Conservation (phyloP, 2,113 vertebrate species). For the Lagopus muta region DNA sequence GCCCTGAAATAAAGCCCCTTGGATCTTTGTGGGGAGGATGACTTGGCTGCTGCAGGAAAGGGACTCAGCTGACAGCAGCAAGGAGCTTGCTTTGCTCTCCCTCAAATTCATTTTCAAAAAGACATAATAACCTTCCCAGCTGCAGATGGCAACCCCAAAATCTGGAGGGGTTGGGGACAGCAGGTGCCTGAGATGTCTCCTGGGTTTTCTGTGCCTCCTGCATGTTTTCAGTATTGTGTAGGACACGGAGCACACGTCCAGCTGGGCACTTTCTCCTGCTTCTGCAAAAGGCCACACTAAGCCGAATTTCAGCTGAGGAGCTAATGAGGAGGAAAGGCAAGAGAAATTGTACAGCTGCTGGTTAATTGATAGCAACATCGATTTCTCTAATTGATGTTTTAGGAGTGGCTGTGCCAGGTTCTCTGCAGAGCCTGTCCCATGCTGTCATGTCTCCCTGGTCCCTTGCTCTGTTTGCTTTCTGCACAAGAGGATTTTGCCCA, state of each 20-base stretch:
- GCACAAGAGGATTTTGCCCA: background rate
- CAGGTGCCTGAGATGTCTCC: background rate
- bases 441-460: background rate
- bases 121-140: background rate
- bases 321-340: background rate
- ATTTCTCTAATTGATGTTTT: background rate
- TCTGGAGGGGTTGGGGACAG: background rate
- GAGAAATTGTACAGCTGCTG: background rate
- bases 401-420: background rate
- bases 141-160: background rate
- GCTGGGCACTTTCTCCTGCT: background rate
- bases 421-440: background rate
- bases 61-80: background rate
- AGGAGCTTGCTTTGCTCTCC: background rate
- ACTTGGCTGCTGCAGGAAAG: background rate
- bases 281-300: background rate
- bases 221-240: fast-evolving
- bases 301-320: background rate
- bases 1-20: background rate
- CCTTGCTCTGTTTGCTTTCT: background rate
- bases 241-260: fast-evolving
- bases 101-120: background rate
- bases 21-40: background rate
- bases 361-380: background rate
- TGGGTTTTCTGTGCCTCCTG: fast-evolving